These are phyloP conservation scores for Melanocharis versteri DNA, from an alignment of 2,113 vertebrate genomes.

Conservation along the genomic window DNA sequence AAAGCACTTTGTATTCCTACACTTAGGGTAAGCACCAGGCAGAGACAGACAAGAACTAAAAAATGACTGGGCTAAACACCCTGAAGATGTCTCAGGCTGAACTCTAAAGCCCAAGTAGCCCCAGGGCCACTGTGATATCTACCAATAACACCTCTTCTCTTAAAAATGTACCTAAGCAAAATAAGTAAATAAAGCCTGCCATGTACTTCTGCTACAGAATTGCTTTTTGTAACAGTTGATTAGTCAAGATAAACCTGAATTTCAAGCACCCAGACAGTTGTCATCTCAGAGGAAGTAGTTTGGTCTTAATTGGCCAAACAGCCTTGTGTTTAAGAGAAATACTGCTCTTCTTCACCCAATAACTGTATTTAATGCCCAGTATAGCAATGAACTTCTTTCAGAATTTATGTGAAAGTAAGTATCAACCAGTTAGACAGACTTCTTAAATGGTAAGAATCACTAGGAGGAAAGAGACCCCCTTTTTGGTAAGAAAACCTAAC, in stretches of 20 bases:
- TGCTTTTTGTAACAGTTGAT: background rate
- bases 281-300: background rate
- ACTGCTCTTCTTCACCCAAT: background rate
- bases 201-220: background rate
- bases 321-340: background rate
- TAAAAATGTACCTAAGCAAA: background rate
- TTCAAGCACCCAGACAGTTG: background rate
- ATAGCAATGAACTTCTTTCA: background rate
- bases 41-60: background rate
- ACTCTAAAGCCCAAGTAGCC: background rate
- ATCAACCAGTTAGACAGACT: background rate
- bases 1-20: rapidly evolving
- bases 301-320: background rate
- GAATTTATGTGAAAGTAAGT: background rate
- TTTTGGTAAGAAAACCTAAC: background rate
- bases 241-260: background rate
- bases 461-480: rapidly evolving
- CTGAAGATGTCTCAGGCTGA: background rate
- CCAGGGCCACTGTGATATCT: background rate
- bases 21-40: background rate
- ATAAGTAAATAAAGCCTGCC: background rate
- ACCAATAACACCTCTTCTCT: background rate
- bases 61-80: background rate
- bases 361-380: background rate
- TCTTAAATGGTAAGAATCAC: background rate